Conservation (phyloP, 2,797 vertebrate genomes). For the Phrynocephalus guinanensis region DNA sequence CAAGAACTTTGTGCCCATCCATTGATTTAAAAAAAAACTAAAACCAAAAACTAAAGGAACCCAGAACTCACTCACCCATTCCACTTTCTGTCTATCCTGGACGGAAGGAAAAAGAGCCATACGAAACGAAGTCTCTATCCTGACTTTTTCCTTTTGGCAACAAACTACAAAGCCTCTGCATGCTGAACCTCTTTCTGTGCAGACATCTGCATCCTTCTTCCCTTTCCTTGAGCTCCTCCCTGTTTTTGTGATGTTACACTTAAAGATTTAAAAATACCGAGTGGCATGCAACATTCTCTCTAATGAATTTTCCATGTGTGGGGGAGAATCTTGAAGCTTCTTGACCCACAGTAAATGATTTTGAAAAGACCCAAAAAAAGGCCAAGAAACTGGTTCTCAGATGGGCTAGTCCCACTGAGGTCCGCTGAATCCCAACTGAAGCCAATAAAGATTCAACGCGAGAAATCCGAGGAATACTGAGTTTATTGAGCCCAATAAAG, state of each 20-base stretch:
- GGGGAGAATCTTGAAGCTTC: not conserved
- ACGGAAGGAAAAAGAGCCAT: not conserved
- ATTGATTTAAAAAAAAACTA: not conserved
- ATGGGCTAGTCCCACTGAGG: no score
- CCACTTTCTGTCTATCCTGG: not conserved
- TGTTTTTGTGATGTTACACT: not conserved
- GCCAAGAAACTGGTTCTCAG: no score
- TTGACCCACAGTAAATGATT: accelerated
- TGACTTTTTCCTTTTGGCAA: accelerated
- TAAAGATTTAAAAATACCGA: conserved; percentile 40
- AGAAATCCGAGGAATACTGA: no score
- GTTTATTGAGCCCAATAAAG: no score
- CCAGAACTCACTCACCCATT: conserved; percentile 37
- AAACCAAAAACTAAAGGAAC: not conserved
- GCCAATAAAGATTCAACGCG: no score
- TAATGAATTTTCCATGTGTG: conserved; percentile 1
- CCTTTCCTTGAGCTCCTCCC: not conserved
- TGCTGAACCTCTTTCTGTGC: not conserved
- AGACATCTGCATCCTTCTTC: accelerated
- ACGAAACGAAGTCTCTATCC: not conserved
- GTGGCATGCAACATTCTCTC: not conserved
- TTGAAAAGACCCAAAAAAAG: no score
- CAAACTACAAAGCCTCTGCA: not conserved
- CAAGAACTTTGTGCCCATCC: conserved; percentile 41
- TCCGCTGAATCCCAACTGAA: no score